These are phyloP conservation scores for Monarcha castaneiventris DNA, from an alignment of 2,113 vertebrate genomes.

Conservation along the genomic window DNA sequence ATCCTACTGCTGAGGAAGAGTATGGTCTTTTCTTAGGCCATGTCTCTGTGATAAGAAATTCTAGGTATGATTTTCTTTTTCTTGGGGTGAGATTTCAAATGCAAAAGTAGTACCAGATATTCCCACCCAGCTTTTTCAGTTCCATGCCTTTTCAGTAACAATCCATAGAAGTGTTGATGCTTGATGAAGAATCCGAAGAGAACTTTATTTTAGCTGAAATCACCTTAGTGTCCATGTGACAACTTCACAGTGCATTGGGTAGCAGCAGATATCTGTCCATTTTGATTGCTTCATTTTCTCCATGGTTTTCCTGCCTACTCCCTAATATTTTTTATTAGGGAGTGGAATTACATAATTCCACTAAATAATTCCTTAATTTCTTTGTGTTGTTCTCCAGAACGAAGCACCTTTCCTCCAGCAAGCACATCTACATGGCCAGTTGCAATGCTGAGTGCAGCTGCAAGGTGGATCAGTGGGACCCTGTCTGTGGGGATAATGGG, in stretches of 20 bases:
- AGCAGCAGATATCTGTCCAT: not conserved
- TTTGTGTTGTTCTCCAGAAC: not conserved
- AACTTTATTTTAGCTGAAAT: not conserved
- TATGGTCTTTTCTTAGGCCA: not conserved
- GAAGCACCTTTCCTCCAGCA: conserved; percentile 25
- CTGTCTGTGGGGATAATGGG: conserved; percentile 82
- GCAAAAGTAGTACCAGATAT: not conserved
- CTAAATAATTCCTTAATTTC: not conserved
- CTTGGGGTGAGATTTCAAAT: not conserved
- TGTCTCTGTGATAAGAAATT: not conserved
- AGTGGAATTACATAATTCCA: not conserved
- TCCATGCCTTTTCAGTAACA: not conserved
- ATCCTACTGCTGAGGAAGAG: not conserved
- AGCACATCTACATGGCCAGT: conserved; percentile 56
- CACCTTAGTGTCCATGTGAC: not conserved
- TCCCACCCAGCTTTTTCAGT: not conserved
- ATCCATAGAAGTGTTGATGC: not conserved
- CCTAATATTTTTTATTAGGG: not conserved
- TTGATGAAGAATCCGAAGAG: not conserved
- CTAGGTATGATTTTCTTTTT: not conserved
- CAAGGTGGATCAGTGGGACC: conserved; percentile 81
- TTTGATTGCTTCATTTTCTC: not conserved
- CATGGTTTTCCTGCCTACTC: not conserved
- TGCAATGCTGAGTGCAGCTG: conserved; percentile 84
- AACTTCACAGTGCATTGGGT: not conserved